These are phyloP conservation scores for Nothobranchius kuhntae DNA, from an alignment of 2,113 vertebrate genomes.

Conservation along the genomic window DNA sequence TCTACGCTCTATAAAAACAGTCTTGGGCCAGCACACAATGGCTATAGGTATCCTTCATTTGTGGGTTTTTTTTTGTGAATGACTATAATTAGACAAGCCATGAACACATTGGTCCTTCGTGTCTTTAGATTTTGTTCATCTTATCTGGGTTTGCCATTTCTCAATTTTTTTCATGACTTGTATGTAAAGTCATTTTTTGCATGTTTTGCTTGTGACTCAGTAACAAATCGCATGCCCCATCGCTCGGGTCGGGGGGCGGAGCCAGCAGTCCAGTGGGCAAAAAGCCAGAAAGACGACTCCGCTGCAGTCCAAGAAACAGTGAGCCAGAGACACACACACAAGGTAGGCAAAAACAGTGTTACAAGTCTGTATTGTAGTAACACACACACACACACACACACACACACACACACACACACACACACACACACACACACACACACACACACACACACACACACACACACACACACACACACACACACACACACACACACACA, in stretches of 20 bases:
- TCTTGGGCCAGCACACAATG: slow-evolving; percentile 86
- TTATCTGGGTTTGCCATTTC: no score
- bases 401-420: neutral
- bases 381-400: neutral
- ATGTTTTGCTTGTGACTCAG: slow-evolving; percentile 29
- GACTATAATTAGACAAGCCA: neutral
- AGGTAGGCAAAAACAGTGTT: slow-evolving; percentile 48
- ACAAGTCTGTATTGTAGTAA: no score
- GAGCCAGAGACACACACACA: slow-evolving; percentile 84
- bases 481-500: neutral
- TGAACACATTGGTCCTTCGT: neutral
- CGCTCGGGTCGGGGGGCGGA: slow-evolving; percentile 77
- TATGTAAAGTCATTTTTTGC: neutral
- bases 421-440: no score
- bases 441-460: no score
- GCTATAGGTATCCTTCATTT: slow-evolving; percentile 76
- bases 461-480: neutral
- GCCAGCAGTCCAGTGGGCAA: slow-evolving; percentile 81
- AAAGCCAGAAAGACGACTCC: slow-evolving; percentile 86
- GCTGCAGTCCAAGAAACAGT: slow-evolving; percentile 88
- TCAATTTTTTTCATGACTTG: no score
- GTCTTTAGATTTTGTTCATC: neutral
- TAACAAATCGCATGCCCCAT: slow-evolving; percentile 71
- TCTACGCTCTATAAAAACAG: slow-evolving; percentile 89
- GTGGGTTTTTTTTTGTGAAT: neutral